Percentiles rank a stretch among this genome's conserved stretches.
These are phyloP conservation scores for Tinea trinotella DNA, from an alignment of 2,888 invertebrate genomes.

Conservation along the genomic window DNA sequence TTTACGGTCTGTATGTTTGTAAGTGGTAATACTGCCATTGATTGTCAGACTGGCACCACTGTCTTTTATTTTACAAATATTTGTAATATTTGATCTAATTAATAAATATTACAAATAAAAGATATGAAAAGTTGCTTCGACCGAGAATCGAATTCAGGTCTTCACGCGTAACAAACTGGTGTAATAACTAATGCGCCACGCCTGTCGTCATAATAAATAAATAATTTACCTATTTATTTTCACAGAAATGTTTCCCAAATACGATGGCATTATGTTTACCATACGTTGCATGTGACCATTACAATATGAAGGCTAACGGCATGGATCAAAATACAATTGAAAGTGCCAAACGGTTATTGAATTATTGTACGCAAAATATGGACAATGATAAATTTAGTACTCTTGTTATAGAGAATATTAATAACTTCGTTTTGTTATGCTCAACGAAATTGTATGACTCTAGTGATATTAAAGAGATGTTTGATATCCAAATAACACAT, in stretches of 20 bases:
- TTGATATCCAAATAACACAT: constrained; percentile 36
- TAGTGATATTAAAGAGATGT: constrained; percentile 37
- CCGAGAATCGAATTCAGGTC: no score
- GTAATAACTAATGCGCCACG: no score
- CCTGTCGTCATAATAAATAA: not conserved
- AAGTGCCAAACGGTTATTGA: not conserved
- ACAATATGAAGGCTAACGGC: constrained; percentile 34
- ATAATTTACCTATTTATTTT: constrained; percentile 22
- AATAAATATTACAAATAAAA: no score
- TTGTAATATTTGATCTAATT: no score
- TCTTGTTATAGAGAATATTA: constrained; percentile 54
- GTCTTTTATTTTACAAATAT: no score
- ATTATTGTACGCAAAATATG: constrained; percentile 34
- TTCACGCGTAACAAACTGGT: no score
- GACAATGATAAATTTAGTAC: constrained; percentile 46
- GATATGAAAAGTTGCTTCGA: no score
- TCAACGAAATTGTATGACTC: constrained; percentile 47
- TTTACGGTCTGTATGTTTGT: no score
- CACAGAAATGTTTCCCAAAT: constrained; percentile 51
- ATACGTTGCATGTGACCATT: constrained; percentile 48
- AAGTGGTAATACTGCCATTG: no score
- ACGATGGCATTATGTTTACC: constrained; percentile 51
- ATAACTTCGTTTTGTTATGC: constrained; percentile 41
- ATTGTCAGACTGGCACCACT: not conserved
- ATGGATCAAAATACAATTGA: constrained; percentile 23